Evolutionary conservation across 1,140 invertebrate genomes (phyloP).

Genomic region (Pachyrhynchus sulphureomaculatus): DNA sequence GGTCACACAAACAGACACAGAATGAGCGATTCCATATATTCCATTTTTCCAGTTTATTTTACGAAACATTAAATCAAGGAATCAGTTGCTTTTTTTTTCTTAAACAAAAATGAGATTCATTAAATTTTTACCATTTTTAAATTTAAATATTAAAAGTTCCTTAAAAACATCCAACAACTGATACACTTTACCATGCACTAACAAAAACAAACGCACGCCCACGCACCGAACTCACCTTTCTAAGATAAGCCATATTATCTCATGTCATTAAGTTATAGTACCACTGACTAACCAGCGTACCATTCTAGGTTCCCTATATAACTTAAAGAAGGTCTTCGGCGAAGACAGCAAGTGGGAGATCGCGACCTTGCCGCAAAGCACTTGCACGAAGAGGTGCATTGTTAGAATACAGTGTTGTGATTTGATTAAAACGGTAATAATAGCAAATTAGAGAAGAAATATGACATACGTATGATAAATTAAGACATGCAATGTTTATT

Average conservation of each 20-base stretch:
- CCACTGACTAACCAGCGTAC: constrained; percentile 14
- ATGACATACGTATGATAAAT: too few relatives aligned
- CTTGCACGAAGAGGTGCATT: constrained; percentile 10
- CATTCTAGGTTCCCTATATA: constrained; percentile 35
- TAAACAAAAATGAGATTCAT: too few relatives aligned
- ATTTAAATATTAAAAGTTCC: too few relatives aligned
- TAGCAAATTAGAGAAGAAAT: neutral
- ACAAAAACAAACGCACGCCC: neutral
- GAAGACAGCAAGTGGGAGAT: constrained; percentile 13
- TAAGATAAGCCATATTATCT: constrained; percentile 12
- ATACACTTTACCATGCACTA: neutral
- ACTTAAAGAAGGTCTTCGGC: constrained; percentile 24
- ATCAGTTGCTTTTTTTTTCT: too few relatives aligned
- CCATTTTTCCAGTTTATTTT: too few relatives aligned
- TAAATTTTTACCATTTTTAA: too few relatives aligned
- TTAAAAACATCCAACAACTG: neutral
- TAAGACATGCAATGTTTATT: too few relatives aligned
- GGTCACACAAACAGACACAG: too few relatives aligned
- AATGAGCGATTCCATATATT: too few relatives aligned
- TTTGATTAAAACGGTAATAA: neutral
- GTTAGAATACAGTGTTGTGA: neutral
- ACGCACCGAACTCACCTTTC: constrained; percentile 23
- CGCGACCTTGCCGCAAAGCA: constrained; percentile 18
- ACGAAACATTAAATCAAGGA: too few relatives aligned
- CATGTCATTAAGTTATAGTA: constrained; percentile 16